Evolutionary conservation across 2,888 invertebrate genomes (phyloP).

Genomic region (Amphipoea lucens): DNA sequence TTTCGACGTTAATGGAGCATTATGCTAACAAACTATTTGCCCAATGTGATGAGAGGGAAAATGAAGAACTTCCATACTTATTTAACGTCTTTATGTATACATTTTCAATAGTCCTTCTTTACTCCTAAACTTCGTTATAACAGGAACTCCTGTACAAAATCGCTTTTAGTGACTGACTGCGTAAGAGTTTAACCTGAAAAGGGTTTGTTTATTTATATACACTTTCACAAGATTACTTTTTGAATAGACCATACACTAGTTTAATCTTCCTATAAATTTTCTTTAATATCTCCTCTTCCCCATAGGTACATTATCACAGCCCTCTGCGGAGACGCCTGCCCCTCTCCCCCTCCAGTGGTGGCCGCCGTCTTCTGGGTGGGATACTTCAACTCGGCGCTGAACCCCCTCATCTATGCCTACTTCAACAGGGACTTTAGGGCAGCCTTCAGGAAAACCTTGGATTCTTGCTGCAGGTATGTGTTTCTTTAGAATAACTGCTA

Average conservation of each 20-base stretch:
- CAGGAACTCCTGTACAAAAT: background rate
- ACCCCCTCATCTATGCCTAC: conserved; percentile 99
- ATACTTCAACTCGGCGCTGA: conserved; percentile 93
- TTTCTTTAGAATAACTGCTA: background rate
- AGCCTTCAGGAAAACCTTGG: conserved; percentile 97
- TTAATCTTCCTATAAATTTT: background rate
- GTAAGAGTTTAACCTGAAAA: too few species aligned
- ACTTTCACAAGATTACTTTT: too few species aligned
- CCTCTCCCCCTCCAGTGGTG: conserved; percentile 96
- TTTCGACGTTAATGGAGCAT: background rate
- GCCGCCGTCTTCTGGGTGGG: conserved; percentile 99
- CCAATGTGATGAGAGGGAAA: background rate
- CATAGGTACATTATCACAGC: conserved; percentile 96
- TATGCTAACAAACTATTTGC: background rate
- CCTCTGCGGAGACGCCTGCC: conserved; percentile 94
- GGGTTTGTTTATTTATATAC: too few species aligned
- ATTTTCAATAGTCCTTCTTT: background rate
- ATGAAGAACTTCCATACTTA: background rate
- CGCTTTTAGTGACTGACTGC: too few species aligned
- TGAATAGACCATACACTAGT: too few species aligned
- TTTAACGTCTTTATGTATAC: background rate
- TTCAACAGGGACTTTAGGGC: conserved; percentile 99
- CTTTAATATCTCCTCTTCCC: background rate
- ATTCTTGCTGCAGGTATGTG: conserved; percentile 92
- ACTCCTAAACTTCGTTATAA: background rate